A percentile compares a stretch with the other conserved stretches of the same genome.
These are phyloP conservation scores for Hystrix cristata DNA, from an alignment of 2,113 vertebrate genomes.

Conservation along the genomic window DNA sequence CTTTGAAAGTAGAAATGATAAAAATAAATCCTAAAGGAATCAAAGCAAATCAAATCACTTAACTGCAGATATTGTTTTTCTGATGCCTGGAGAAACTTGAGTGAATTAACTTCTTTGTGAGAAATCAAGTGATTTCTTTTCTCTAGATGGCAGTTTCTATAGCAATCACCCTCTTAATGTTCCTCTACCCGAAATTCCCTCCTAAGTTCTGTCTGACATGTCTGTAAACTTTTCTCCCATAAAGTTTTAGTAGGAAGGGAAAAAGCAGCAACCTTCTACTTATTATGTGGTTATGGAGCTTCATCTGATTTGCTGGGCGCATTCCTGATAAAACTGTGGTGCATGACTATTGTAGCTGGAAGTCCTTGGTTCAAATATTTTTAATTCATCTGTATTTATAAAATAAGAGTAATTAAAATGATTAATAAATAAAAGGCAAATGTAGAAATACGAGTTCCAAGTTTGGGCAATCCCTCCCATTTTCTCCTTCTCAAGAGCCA, in stretches of 20 bases:
- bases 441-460: neutral
- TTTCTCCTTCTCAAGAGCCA: neutral
- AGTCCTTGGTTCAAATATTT: neutral
- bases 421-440: neutral
- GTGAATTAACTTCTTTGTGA: neutral
- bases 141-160: neutral
- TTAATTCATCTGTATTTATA: neutral
- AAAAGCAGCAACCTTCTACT: neutral
- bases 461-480: neutral
- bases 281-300: neutral
- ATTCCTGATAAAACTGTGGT: neutral
- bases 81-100: neutral
- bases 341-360: neutral
- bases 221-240: neutral
- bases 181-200: neutral
- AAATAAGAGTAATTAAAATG: neutral
- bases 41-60: neutral
- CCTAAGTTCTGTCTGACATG: neutral
- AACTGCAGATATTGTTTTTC: neutral
- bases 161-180: neutral
- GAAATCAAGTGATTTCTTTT: neutral
- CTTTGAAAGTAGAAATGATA: conserved; percentile 12
- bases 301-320: neutral
- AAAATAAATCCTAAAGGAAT: neutral
- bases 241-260: neutral